These are phyloP conservation scores for Cyaniris semiargus DNA, from an alignment of 2,888 invertebrate species.

Conservation along the genomic window DNA sequence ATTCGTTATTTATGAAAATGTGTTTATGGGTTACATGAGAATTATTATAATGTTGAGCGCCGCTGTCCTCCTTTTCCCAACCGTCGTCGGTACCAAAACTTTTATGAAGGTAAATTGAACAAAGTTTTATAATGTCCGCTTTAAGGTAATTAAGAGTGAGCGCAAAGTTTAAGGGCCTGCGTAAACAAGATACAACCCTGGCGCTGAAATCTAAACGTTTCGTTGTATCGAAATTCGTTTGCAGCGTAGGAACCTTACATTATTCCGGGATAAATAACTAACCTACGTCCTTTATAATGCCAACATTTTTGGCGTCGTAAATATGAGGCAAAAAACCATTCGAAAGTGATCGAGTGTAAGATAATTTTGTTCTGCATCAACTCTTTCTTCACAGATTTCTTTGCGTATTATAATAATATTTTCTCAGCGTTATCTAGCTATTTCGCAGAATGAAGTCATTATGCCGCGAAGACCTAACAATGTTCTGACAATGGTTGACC, in stretches of 20 bases:
- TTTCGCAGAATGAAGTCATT: neutral
- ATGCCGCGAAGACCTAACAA: neutral
- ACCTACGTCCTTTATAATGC: too few relatives aligned
- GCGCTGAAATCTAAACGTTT: neutral
- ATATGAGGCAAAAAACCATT: too few relatives aligned
- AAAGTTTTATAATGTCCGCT: slow-evolving; percentile 6
- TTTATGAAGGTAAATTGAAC: neutral
- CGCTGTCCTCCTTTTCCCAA: neutral
- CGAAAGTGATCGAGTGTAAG: too few relatives aligned
- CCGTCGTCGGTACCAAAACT: neutral
- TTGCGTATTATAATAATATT: neutral
- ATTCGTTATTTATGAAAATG: neutral
- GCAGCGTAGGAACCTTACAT: too few relatives aligned
- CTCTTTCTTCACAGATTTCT: too few relatives aligned
- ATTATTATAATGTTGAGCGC: neutral
- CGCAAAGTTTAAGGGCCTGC: neutral
- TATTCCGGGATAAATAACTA: too few relatives aligned
- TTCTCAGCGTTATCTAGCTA: neutral
- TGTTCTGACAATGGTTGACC: slow-evolving; percentile 7
- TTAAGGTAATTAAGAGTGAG: neutral
- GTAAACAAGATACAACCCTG: neutral
- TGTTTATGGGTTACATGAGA: neutral
- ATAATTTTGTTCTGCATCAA: too few relatives aligned
- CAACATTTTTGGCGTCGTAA: too few relatives aligned
- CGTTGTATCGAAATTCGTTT: neutral